phyloP scores from a whole-genome alignment of 1,140 invertebrate genomes.

The Hestina assimilis region DNA sequence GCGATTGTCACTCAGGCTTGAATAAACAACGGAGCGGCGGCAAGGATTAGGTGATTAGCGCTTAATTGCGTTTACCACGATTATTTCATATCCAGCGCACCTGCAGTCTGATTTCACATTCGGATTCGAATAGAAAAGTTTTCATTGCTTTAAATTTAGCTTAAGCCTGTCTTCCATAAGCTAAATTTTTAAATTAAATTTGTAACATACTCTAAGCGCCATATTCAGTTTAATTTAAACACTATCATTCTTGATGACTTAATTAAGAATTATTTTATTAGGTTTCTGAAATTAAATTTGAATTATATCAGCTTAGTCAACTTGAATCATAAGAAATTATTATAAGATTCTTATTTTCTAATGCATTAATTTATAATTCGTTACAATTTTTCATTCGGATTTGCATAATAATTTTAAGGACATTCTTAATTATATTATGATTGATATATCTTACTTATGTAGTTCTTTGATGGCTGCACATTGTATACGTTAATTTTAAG shows the following conservation, averaged over 20 bases:
- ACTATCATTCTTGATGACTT: no score
- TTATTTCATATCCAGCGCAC: constrained; percentile 69
- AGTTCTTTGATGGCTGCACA: no score
- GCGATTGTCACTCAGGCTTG: constrained; percentile 77
- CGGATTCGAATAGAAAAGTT: constrained; percentile 58
- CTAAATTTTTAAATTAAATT: neutral
- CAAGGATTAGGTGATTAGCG: constrained; percentile 77
- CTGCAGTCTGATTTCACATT: constrained; percentile 68
- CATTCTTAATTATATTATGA: neutral
- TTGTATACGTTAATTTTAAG: no score
- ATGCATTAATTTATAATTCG: neutral
- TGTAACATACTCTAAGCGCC: neutral
- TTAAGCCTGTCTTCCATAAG: constrained; percentile 13
- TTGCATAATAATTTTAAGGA: neutral
- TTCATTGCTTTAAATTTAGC: constrained; percentile 42
- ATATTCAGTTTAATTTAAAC: no score
- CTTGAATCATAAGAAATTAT: no score
- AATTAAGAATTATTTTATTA: no score
- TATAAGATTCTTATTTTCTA: neutral
- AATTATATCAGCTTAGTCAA: no score
- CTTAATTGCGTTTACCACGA: constrained; percentile 73
- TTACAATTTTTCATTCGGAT: neutral
- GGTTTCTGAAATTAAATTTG: no score
- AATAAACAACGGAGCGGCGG: constrained; percentile 74
- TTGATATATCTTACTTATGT: neutral